These are phyloP conservation scores for Clavelina lepadiformis DNA, from an alignment of 23 tunicate species.

Conservation along the genomic window DNA sequence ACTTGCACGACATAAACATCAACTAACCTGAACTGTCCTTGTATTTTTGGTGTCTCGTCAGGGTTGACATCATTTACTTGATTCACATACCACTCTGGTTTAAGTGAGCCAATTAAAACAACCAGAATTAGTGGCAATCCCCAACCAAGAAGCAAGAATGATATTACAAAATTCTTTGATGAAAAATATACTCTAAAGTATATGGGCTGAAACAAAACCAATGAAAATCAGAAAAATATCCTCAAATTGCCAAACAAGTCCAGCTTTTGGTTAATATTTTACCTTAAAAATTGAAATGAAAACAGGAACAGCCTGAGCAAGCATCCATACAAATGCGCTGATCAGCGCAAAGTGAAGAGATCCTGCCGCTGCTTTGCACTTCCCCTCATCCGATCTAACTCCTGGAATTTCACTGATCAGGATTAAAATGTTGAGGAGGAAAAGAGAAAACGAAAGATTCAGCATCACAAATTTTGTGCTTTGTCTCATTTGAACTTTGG, in stretches of 20 bases:
- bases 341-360: constrained; percentile 8
- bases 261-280: not conserved
- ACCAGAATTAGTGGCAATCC: constrained; percentile 14
- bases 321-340: constrained; percentile 10
- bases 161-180: not conserved
- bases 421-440: too few relatives aligned
- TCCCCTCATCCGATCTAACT: too few relatives aligned
- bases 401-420: too few relatives aligned
- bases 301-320: constrained; percentile 8
- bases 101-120: not conserved
- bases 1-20: not conserved
- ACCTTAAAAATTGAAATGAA: not conserved
- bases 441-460: too few relatives aligned
- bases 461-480: too few relatives aligned
- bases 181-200: constrained; percentile 16
- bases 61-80: too few relatives aligned
- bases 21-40: too few relatives aligned
- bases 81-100: too few relatives aligned
- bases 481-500: too few relatives aligned
- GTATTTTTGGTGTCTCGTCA: too few relatives aligned
- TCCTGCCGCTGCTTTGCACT: constrained; percentile 14
- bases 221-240: too few relatives aligned
- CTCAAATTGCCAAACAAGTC: too few relatives aligned
- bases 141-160: constrained; percentile 19
- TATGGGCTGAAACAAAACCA: constrained; percentile 26